Base-by-base conservation (phyloP, 2,888 invertebrate genomes). In the Teinopalpus imperialis region DNA sequence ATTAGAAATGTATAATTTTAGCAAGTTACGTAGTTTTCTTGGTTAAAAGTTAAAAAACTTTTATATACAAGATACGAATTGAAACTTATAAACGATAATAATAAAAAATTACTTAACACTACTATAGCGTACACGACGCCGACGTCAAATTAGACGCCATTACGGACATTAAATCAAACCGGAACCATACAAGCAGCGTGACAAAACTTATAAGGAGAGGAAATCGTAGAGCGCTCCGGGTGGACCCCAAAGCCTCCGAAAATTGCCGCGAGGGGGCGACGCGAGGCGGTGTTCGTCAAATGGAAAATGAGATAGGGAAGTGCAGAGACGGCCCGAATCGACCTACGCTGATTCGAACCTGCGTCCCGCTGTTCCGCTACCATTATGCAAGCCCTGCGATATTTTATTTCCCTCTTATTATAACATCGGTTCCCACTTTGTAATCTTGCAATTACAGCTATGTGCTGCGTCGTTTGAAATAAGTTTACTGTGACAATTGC, bases 271-370 rank as follows among this genome's bases (percentile, higher is more conserved):
- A 72, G 74, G 77, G 59, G 75, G 74, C 69, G 64, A 78, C 77
- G 85, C 83, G 83, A 82, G 78, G 85, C 87, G 87, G 86, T 86
- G 88, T 85, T 85, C 87, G 88, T 86, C 87, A 87, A 87, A 88
- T 87, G 87, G 87, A 87, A 88, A 88, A 88, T 87, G 85, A 86
- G 87, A 87, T 87, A 88, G 88, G 87, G 87, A 87, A 85, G 83
- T 80, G 82, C 80, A 61, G 74, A 69, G 68, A 66, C 74, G 66
- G 66, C 77, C 74, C 70, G 79, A 77, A 72, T 71, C 77, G 36
- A 43, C 43, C 43, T 35, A 9, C 43, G 27, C 35, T n/a, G 37
- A 16, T 35, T 35, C 29, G 21, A 43, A 43, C 43, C 23, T 69
- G 76, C 72, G 77, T 79, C 79, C 79, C 80, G 30, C 32, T 14